Evolutionary conservation across 2,113 vertebrate species (phyloP).

Genomic region (Poeciliopsis turrubarensis): DNA sequence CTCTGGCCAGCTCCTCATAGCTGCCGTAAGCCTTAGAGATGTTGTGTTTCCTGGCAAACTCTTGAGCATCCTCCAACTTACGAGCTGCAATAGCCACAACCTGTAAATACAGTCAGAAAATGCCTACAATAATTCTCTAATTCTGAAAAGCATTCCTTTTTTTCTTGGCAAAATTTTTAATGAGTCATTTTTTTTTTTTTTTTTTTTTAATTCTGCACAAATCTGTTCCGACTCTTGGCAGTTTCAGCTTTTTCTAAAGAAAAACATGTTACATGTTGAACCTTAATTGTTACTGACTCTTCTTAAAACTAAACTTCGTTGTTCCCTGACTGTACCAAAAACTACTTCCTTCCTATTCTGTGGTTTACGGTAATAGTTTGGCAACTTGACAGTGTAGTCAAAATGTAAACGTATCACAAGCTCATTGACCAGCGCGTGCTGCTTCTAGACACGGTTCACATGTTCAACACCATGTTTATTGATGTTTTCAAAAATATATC

Average conservation of each 20-base stretch:
- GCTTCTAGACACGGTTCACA: background rate
- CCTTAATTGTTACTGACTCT: background rate
- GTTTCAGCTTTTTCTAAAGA: background rate
- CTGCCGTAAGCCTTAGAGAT: conserved; percentile 81
- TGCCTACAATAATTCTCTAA: background rate
- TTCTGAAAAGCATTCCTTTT: too few species aligned
- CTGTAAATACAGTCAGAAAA: conserved; percentile 59
- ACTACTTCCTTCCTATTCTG: background rate
- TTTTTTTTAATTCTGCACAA: too few species aligned
- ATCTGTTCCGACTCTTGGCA: background rate
- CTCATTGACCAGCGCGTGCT: background rate
- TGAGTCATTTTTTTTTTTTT: too few species aligned
- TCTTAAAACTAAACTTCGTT: too few species aligned
- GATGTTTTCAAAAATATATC: too few species aligned
- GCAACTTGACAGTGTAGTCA: background rate
- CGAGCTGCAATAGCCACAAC: conserved; percentile 86
- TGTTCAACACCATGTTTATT: too few species aligned
- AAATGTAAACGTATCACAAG: background rate
- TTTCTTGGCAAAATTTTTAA: too few species aligned
- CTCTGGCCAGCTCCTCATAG: conserved; percentile 84
- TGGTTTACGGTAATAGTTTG: background rate
- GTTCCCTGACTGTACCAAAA: background rate
- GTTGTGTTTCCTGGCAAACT: conserved; percentile 81
- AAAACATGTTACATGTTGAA: too few species aligned
- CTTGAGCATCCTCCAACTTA: conserved; percentile 75